Percentiles rank a stretch among this genome's conserved stretches.
Conservation (phyloP, 1,140 invertebrate genomes). For the Drosophila setifemur region DNA sequence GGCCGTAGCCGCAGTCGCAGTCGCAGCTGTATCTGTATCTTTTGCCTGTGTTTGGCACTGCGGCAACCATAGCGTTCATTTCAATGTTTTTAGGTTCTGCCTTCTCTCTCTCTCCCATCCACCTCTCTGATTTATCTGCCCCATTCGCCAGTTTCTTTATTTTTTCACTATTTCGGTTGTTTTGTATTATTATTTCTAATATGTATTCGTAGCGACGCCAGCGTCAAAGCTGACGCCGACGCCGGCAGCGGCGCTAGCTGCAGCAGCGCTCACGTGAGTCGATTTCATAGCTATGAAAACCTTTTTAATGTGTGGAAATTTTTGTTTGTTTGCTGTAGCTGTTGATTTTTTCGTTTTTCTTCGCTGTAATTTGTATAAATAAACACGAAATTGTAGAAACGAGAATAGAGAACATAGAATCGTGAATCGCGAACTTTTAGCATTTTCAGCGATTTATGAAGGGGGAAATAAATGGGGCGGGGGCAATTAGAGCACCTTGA, state of each 20-base stretch:
- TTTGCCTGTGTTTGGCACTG: constrained; percentile 42
- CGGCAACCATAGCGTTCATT: constrained; percentile 68
- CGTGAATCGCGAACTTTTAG: constrained; percentile 32
- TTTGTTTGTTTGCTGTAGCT: constrained; percentile 46
- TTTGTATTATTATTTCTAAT: constrained; percentile 48
- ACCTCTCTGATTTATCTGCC: constrained; percentile 69
- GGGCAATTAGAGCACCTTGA: constrained; percentile 52
- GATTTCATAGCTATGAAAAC: constrained; percentile 66
- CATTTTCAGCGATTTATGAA: constrained; percentile 36
- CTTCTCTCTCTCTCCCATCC: constrained; percentile 7
- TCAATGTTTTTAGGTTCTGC: constrained; percentile 73
- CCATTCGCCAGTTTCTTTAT: constrained; percentile 49
- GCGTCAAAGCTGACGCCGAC: not conserved
- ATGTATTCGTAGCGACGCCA: constrained; percentile 24
- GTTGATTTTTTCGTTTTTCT: constrained; percentile 34
- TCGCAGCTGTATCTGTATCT: constrained; percentile 17
- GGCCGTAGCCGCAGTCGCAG: constrained; percentile 8
- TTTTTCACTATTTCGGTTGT: constrained; percentile 38
- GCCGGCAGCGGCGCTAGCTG: constrained; percentile 33
- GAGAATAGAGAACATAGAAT: not conserved
- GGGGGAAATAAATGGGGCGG: not conserved
- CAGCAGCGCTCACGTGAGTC: constrained; percentile 74
- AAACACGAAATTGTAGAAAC: constrained; percentile 40
- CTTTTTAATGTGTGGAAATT: constrained; percentile 76
- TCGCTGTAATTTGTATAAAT: constrained; percentile 72